These are phyloP conservation scores for Calypte anna DNA, from an alignment of 2,113 vertebrate species.

Conservation along the genomic window DNA sequence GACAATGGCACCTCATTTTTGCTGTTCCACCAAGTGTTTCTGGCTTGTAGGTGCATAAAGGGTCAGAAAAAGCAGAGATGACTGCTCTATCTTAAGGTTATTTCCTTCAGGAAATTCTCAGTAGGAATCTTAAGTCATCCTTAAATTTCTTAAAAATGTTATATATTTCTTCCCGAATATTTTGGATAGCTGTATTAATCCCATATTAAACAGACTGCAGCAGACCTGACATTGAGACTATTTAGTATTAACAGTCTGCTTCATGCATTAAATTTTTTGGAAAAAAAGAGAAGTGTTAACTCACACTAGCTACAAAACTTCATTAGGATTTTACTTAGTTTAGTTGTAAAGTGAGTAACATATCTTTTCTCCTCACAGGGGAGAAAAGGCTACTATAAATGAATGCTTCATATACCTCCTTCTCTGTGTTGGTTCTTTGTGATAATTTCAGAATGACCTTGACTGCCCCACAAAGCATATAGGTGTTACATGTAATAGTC, in stretches of 20 bases:
- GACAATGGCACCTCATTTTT: not conserved
- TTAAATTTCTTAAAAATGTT: not conserved
- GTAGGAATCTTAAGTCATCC: not conserved
- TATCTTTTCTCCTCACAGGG: not conserved
- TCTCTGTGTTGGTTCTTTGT: not conserved
- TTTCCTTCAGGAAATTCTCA: not conserved
- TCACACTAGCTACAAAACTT: not conserved
- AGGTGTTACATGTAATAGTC: not conserved
- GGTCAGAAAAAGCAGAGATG: not conserved
- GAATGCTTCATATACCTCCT: not conserved
- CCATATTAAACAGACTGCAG: not conserved
- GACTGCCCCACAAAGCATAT: not conserved
- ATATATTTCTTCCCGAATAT: not conserved
- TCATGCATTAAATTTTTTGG: not conserved
- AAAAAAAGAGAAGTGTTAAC: not conserved
- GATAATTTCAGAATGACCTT: not conserved
- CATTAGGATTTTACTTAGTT: not conserved
- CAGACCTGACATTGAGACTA: not conserved
- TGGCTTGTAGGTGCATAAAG: not conserved
- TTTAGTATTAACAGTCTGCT: not conserved
- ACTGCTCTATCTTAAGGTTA: not conserved
- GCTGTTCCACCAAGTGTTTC: not conserved
- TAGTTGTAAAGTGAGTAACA: fast-evolving
- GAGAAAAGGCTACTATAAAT: not conserved
- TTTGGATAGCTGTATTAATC: not conserved